These are phyloP conservation scores for Hydropsyche betteni DNA, from an alignment of 2,888 invertebrate species.

Conservation along the genomic window DNA sequence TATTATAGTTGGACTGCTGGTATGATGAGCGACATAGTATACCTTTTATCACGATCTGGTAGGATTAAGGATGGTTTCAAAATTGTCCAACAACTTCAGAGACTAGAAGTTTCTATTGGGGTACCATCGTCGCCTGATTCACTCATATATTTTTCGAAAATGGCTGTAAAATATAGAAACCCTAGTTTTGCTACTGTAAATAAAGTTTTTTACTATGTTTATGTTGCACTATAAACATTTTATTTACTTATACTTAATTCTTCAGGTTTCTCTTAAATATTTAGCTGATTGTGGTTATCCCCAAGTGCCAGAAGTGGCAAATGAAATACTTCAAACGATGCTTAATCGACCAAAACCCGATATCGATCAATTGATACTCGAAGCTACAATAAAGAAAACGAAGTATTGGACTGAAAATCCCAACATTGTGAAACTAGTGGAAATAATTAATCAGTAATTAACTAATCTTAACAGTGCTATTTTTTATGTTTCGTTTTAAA, in stretches of 20 bases:
- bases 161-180: slow-evolving; percentile 64
- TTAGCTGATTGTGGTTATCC: slow-evolving; percentile 63
- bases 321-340: slow-evolving; percentile 57
- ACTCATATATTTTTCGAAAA: slow-evolving; percentile 65
- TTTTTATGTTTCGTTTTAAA: neutral
- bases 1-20: slow-evolving; percentile 67
- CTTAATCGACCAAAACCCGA: slow-evolving; percentile 60
- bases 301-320: slow-evolving; percentile 58
- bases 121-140: slow-evolving; percentile 66
- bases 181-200: slow-evolving; percentile 65
- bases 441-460: slow-evolving; percentile 44
- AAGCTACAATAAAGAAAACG: slow-evolving; percentile 51
- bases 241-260: slow-evolving; percentile 4
- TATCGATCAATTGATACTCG: slow-evolving; percentile 56
- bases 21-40: slow-evolving; percentile 69
- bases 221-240: too few relatives aligned
- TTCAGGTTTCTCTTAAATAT: slow-evolving; percentile 59
- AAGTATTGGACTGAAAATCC: slow-evolving; percentile 22
- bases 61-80: slow-evolving; percentile 65
- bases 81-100: slow-evolving; percentile 65
- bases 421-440: slow-evolving; percentile 36
- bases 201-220: too few relatives aligned
- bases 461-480: too few relatives aligned
- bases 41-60: slow-evolving; percentile 60
- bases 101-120: slow-evolving; percentile 63